phyloP scores from a whole-genome alignment of 2,797 vertebrate genomes.

The Melopsittacus undulatus region DNA sequence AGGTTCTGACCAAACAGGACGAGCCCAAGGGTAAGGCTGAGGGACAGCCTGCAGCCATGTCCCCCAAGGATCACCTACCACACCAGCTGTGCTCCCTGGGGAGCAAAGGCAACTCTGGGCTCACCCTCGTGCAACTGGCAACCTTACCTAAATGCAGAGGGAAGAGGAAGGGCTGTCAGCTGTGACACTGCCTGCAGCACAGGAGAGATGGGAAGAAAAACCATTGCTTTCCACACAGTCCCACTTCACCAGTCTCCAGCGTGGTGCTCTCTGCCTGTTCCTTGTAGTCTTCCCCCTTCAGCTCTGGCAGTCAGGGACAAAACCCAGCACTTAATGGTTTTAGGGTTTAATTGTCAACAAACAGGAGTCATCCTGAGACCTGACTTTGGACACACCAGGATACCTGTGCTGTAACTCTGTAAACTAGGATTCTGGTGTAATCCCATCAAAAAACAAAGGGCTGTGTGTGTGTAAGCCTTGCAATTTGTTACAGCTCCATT shows the following conservation, averaged over 20 bases:
- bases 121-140: background rate
- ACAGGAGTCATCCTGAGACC: background rate
- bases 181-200: background rate
- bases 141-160: background rate
- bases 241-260: background rate
- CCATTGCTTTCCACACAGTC: background rate
- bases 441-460: background rate
- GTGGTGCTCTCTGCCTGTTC: background rate
- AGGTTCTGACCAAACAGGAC: background rate
- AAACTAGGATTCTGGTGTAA: background rate
- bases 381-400: background rate
- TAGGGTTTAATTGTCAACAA: background rate
- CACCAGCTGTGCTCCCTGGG: background rate
- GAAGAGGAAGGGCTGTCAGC: background rate
- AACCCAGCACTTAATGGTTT: background rate
- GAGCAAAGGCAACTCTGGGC: background rate
- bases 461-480: background rate
- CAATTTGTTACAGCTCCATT: background rate
- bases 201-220: background rate
- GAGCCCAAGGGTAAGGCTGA: background rate
- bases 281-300: background rate
- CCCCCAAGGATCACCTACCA: background rate
- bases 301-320: background rate
- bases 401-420: background rate
- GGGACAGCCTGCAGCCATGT: background rate